Conservation (phyloP, 2,113 vertebrate species). For the Capra hircus region DNA sequence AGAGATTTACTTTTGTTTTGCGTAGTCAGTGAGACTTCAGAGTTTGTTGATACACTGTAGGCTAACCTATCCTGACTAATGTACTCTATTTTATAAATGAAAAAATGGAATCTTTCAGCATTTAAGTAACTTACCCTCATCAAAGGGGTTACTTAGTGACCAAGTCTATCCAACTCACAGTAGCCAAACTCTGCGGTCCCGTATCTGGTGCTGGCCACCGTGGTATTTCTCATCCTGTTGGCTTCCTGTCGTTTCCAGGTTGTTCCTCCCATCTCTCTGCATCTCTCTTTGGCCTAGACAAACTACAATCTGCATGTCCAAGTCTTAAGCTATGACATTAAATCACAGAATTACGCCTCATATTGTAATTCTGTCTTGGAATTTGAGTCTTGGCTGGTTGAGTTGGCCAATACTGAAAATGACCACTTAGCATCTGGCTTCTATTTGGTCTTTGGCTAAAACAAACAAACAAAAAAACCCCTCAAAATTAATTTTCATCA, state of each 20-base stretch:
- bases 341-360: not conserved
- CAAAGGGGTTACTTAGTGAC: not conserved
- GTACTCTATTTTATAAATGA: not conserved
- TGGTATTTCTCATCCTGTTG: not conserved
- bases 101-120: not conserved
- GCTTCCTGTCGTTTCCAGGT: not conserved
- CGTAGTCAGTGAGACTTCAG: not conserved
- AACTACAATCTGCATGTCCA: not conserved
- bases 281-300: not conserved
- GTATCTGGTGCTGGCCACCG: not conserved
- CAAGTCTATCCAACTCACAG: not conserved
- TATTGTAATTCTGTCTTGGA: slow-evolving; percentile 19
- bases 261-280: not conserved
- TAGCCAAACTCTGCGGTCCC: not conserved
- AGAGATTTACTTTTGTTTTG: slow-evolving; percentile 12
- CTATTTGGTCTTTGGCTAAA: slow-evolving; percentile 28
- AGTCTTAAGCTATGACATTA: not conserved
- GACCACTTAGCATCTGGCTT: slow-evolving; percentile 11
- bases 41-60: not conserved
- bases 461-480: not conserved
- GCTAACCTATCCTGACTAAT: not conserved
- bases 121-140: not conserved
- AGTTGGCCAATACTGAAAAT: slow-evolving; percentile 34
- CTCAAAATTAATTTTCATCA: slow-evolving; percentile 33
- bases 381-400: slow-evolving; percentile 24